Evolutionary conservation across 2,888 invertebrate species (phyloP), one percentile per base, ranked within the genome.

Genomic region (Athalia rosae): DNA sequence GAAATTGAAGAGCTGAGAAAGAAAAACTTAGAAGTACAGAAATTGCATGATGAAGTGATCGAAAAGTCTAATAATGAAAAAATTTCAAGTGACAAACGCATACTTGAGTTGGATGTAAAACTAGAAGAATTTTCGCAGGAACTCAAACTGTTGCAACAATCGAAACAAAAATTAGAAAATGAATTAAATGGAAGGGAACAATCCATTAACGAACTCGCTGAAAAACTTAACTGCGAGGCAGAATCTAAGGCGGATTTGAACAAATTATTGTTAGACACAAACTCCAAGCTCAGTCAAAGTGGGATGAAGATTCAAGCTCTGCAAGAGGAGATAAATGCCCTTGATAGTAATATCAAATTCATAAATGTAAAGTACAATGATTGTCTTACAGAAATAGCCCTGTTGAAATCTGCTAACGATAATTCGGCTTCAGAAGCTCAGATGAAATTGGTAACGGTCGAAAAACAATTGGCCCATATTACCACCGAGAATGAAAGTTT

Each of bases 321-420:
- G 69, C 90, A 92, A 84, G 86, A 87, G 80, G 86, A 90, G 64
- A 81, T 91, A 77, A 85, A 86, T 56, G 91, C 91, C 81, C 90
- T 91, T n/a, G 91, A 92, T 81, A 87, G 85, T 78, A 90, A 91
- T 83, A 90, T 91, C 69, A 91, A 91, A 83, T 90, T 91, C 84
- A 83, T 91, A 74, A 83, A 80, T 64, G 48, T 43, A 0, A 84
- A 84, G 74, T 81, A 80, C 59, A 82, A 82, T 58, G 82, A 82
- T 48, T 78, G 79, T 48, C 64, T 81, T 13, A 77, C 79, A 47
- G 79, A 84, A 77, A 73, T 83, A 43, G 79, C 78, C 11, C 47
- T 80, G 13, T 69, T 80, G 3, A 83, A 81, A 56, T 81, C 81
- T 53, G 79, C 79, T 4, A 78, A 79, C 58, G 77, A 79, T 15